phyloP scores from a whole-genome alignment of 2,888 invertebrate species.

The Opisthograptis luteolata region DNA sequence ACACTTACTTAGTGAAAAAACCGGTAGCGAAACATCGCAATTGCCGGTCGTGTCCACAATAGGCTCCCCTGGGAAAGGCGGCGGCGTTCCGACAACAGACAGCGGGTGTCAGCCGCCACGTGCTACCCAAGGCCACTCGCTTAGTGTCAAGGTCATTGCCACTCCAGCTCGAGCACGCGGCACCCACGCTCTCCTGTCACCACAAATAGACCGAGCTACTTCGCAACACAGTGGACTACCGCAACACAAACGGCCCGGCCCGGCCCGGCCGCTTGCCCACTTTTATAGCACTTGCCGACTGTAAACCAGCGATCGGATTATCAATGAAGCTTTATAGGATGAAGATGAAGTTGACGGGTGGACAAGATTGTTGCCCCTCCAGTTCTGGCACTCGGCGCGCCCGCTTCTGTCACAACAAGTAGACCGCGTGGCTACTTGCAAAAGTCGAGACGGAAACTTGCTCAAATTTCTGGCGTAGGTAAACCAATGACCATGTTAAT shows the following conservation, averaged over 20 bases:
- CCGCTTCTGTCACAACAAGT: neutral
- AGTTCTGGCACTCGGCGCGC: neutral
- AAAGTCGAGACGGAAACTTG: neutral
- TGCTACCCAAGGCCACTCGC: constrained; percentile 84
- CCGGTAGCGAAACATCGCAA: constrained; percentile 44
- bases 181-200: constrained; percentile 83
- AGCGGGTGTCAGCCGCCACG: constrained; percentile 84
- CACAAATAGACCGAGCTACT: constrained; percentile 82
- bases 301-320: constrained; percentile 21
- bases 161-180: constrained; percentile 83
- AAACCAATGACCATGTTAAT: neutral
- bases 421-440: neutral
- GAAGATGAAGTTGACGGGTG: constrained; percentile 2
- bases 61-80: constrained; percentile 83
- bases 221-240: constrained; percentile 67
- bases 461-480: neutral
- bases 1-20: constrained; percentile 3
- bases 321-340: constrained; percentile 25
- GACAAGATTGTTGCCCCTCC: neutral
- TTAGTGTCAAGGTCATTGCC: constrained; percentile 85
- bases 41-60: constrained; percentile 73
- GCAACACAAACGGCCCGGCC: constrained; percentile 60
- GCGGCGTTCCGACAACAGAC: constrained; percentile 84
- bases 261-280: constrained; percentile 38
- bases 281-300: constrained; percentile 34